Evolutionary conservation across 2,113 vertebrate genomes (phyloP).

Genomic region (Salminus brasiliensis): DNA sequence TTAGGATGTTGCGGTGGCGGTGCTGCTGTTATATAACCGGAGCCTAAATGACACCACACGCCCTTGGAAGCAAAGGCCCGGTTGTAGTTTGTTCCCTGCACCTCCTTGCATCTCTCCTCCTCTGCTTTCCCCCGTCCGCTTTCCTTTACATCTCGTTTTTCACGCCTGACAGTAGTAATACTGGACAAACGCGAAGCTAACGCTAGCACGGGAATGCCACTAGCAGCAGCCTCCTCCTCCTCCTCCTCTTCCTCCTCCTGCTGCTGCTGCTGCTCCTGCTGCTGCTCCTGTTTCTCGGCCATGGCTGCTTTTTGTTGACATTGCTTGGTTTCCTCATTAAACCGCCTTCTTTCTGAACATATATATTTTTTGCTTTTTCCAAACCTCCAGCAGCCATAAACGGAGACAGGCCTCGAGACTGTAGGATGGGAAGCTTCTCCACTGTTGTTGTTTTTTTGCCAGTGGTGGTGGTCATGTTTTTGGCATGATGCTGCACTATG

Average conservation of each 20-base stretch:
- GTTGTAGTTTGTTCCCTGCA: slow-evolving; percentile 64
- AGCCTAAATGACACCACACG: slow-evolving; percentile 71
- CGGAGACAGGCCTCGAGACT: no score
- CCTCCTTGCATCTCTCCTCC: slow-evolving; percentile 24
- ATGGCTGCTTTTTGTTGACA: slow-evolving; percentile 66
- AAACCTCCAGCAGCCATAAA: no score
- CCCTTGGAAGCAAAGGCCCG: slow-evolving; percentile 74
- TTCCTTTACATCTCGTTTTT: neutral
- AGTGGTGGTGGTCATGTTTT: no score
- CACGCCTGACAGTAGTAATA: neutral
- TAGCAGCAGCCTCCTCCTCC: slow-evolving; percentile 7
- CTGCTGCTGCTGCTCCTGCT: neutral
- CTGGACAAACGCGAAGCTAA: slow-evolving; percentile 7
- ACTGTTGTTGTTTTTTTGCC: no score
- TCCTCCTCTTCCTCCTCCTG: neutral
- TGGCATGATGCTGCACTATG: no score
- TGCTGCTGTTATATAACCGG: slow-evolving; percentile 72
- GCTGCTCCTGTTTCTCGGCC: neutral
- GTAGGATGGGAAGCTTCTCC: no score
- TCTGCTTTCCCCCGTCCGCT: neutral
- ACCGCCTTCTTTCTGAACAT: slow-evolving; percentile 15
- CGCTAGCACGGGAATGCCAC: slow-evolving; percentile 33
- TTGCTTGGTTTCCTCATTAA: slow-evolving; percentile 47
- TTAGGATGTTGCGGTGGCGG: slow-evolving; percentile 41
- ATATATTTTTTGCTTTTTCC: no score